These are phyloP conservation scores for Anguilla japonica DNA, from an alignment of 2,113 vertebrate species.

Conservation along the genomic window DNA sequence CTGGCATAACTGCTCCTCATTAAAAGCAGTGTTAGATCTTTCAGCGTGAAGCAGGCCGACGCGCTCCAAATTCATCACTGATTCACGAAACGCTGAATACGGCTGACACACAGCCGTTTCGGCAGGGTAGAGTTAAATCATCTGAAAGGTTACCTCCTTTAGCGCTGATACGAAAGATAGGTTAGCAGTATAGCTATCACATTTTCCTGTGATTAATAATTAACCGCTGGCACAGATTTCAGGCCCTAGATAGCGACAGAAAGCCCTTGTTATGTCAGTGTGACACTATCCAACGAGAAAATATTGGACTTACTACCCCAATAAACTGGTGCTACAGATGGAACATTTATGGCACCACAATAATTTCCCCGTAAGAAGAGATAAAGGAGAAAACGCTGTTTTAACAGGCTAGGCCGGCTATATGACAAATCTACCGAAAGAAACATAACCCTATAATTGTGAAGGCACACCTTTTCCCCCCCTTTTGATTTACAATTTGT, in stretches of 20 bases:
- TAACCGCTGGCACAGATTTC: slow-evolving; percentile 23
- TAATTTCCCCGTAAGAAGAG: neutral
- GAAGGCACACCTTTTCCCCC: neutral
- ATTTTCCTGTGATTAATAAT: neutral
- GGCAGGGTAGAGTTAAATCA: neutral
- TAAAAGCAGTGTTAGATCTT: neutral
- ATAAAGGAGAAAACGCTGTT: neutral
- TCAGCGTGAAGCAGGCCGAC: neutral
- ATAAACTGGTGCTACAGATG: neutral
- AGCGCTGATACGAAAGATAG: neutral
- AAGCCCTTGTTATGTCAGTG: neutral
- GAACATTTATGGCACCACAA: too few species aligned
- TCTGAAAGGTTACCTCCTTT: neutral
- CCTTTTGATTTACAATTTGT: neutral
- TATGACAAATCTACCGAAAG: neutral
- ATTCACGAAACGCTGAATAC: neutral
- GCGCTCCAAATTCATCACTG: neutral
- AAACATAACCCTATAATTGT: neutral
- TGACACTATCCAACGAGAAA: neutral
- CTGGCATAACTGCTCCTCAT: neutral
- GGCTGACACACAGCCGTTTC: neutral
- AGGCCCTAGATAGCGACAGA: slow-evolving; percentile 18
- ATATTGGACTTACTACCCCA: neutral
- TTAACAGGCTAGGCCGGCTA: neutral
- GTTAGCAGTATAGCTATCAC: neutral